Evolutionary conservation across 2,888 invertebrate species (phyloP).

Genomic region (Oscheius onirici): DNA sequence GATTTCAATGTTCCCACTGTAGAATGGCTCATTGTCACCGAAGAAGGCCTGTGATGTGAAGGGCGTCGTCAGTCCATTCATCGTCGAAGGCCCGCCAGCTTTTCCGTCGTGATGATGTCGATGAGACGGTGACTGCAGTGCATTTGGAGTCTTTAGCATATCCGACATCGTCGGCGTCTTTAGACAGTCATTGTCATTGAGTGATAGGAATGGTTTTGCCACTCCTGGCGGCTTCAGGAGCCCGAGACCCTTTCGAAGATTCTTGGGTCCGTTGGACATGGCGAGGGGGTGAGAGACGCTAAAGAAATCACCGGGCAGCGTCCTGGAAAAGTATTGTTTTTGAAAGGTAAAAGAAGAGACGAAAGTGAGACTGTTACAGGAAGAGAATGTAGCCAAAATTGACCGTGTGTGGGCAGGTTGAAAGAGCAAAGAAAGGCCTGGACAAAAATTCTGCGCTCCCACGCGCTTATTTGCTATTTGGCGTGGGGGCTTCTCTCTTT

Average conservation of each 20-base stretch:
- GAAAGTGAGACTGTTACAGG: background rate
- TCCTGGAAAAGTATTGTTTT: constrained; percentile 2
- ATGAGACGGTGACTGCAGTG: constrained; percentile 36
- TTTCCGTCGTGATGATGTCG: constrained; percentile 18
- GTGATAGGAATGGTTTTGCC: constrained; percentile 33
- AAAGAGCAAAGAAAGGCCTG: too few species aligned
- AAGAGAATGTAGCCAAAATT: background rate
- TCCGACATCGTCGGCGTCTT: constrained; percentile 63
- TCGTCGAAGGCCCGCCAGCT: constrained; percentile 35
- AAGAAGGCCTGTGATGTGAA: constrained; percentile 56
- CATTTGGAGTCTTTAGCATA: constrained; percentile 53
- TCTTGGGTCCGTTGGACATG: constrained; percentile 33
- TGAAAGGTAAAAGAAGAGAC: background rate
- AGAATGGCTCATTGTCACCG: constrained; percentile 57
- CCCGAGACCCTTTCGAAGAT: constrained; percentile 33
- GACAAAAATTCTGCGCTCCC: too few species aligned
- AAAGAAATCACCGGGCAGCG: constrained; percentile 18
- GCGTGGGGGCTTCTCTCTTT: too few species aligned
- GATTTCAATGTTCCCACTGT: constrained; percentile 46
- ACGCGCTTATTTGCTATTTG: too few species aligned
- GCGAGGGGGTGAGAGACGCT: background rate
- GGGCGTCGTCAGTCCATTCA: constrained; percentile 49
- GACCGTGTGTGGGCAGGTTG: background rate
- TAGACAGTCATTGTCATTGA: constrained; percentile 56
- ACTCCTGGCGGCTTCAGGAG: constrained; percentile 32